phyloP scores from a whole-genome alignment of 2,113 vertebrate genomes.

The Xenopus tropicalis region DNA sequence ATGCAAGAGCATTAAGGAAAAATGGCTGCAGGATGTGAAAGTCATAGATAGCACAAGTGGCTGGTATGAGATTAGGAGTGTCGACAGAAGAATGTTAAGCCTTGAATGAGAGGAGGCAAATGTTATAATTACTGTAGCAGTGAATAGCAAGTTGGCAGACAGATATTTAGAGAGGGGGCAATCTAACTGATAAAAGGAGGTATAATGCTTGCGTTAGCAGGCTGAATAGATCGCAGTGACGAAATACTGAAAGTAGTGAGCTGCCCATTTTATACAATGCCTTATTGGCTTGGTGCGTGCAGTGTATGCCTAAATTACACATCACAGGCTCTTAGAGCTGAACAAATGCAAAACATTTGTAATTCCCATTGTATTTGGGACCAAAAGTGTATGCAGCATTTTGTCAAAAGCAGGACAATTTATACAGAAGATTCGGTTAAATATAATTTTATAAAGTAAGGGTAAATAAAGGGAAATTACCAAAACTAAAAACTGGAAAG shows the following conservation, averaged over 20 bases:
- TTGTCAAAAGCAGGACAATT: too few relatives aligned
- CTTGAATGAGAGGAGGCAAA: slow-evolving; percentile 31
- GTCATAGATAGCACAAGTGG: slow-evolving; percentile 23
- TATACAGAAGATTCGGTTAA: too few relatives aligned
- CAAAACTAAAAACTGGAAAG: too few relatives aligned
- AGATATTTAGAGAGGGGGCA: background rate
- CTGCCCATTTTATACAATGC: background rate
- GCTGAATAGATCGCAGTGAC: slow-evolving; percentile 11
- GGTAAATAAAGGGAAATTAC: too few relatives aligned
- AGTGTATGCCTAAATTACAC: background rate
- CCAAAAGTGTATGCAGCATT: too few relatives aligned
- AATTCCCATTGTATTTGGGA: too few relatives aligned
- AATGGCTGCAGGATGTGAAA: slow-evolving; percentile 8
- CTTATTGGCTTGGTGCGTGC: background rate
- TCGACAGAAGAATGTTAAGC: slow-evolving; percentile 36
- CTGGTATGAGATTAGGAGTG: slow-evolving; percentile 30
- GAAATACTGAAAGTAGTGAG: background rate
- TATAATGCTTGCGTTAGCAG: slow-evolving; percentile 3
- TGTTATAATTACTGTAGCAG: slow-evolving; percentile 25
- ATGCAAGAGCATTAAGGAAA: slow-evolving; percentile 9
- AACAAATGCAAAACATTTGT: background rate
- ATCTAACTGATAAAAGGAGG: slow-evolving; percentile 18
- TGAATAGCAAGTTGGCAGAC: slow-evolving; percentile 24
- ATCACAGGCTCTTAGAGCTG: background rate
- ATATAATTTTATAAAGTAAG: too few relatives aligned